Evolutionary conservation across 2,113 vertebrate genomes (phyloP).

Genomic region (Neomonachus schauinslandi): DNA sequence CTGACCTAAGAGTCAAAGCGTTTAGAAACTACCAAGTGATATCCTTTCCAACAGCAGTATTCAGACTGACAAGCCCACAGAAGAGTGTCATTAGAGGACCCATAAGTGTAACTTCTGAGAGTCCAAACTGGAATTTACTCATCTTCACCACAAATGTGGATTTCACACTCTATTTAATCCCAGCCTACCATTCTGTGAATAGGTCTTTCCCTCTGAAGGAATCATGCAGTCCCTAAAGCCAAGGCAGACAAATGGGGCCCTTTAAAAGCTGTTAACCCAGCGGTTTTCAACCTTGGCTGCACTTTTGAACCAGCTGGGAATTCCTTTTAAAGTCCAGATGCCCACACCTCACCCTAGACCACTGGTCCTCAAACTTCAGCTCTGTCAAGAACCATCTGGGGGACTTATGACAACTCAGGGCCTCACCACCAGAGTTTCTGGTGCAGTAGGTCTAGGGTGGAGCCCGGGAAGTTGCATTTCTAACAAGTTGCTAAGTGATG

Average conservation of each 20-base stretch:
- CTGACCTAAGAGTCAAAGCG: neutral
- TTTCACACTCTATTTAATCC: neutral
- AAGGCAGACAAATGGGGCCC: neutral
- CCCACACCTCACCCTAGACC: neutral
- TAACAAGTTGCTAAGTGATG: neutral
- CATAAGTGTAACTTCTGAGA: neutral
- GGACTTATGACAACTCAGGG: neutral
- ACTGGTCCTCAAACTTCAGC: neutral
- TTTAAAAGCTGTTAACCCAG: neutral
- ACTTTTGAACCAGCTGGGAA: neutral
- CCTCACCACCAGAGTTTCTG: neutral
- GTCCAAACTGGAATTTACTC: neutral
- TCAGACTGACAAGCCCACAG: neutral
- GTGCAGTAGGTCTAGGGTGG: neutral
- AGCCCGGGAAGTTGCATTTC: neutral
- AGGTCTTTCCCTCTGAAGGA: neutral
- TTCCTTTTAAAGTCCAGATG: neutral
- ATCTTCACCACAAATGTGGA: neutral
- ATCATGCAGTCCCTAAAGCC: neutral
- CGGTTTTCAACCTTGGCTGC: neutral
- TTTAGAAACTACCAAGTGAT: conserved; percentile 1
- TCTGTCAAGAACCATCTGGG: neutral
- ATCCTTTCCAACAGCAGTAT: neutral
- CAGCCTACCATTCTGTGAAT: neutral
- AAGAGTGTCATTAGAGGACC: neutral